Conservation (phyloP, 2,113 vertebrate species). For the Heterocephalus glaber region DNA sequence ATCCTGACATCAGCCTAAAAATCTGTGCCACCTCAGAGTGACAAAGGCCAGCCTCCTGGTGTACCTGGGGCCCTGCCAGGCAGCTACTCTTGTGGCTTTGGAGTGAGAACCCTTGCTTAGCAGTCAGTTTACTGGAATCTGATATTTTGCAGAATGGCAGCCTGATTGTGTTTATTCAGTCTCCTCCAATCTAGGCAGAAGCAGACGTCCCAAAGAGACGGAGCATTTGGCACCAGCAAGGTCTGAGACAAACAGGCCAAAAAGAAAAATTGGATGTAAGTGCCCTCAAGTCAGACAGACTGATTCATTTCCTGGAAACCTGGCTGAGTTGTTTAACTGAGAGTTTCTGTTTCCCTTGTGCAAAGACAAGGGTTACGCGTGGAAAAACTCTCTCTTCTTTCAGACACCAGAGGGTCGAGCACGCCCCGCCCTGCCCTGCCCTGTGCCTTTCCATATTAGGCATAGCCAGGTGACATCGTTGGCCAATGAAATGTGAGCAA, state of each 20-base stretch:
- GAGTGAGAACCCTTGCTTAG: background rate
- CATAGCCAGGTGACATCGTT: background rate
- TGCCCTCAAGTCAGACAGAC: background rate
- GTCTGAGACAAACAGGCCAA: background rate
- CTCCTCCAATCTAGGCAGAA: constrained; percentile 28
- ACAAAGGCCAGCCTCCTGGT: constrained; percentile 7
- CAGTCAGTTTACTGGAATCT: background rate
- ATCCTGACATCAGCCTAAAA: background rate
- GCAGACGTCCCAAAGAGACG: background rate
- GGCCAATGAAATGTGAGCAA: background rate
- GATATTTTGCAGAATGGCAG: background rate
- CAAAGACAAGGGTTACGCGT: background rate
- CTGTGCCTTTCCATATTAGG: background rate
- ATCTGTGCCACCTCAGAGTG: background rate
- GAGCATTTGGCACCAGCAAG: background rate
- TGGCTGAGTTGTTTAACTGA: background rate
- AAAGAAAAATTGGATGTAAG: background rate
- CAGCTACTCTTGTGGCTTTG: background rate
- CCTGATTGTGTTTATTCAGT: background rate
- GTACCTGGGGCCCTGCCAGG: background rate
- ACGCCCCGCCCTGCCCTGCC: accelerated
- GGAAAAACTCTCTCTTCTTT: background rate
- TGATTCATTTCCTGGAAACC: background rate
- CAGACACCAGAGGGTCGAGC: background rate
- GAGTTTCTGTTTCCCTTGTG: background rate